A percentile compares a stretch with the other conserved stretches of the same genome.
Evolutionary conservation across 2,797 vertebrate species (phyloP).

Genomic region (Crenuchus spilurus): DNA sequence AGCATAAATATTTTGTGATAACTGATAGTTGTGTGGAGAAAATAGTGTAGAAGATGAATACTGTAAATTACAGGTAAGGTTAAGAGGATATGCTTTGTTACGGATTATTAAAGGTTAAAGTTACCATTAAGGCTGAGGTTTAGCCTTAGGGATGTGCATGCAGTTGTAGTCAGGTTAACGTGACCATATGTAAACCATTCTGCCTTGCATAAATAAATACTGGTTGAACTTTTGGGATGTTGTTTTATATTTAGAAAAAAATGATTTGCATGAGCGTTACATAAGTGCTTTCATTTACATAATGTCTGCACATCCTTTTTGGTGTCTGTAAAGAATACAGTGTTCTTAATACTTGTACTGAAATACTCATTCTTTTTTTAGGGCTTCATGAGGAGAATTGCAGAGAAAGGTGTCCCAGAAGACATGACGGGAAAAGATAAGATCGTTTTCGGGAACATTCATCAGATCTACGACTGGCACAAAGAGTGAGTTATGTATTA

Average conservation of each 20-base stretch:
- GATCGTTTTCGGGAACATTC: slow-evolving; percentile 97
- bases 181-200: neutral
- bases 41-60: no score
- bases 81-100: no score
- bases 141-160: neutral
- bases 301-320: neutral
- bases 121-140: no score
- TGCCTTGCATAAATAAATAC: neutral
- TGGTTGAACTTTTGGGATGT: neutral
- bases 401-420: slow-evolving; percentile 92
- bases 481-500: slow-evolving; percentile 84
- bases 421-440: slow-evolving; percentile 98
- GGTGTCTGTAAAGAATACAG: neutral
- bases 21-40: no score
- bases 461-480: slow-evolving; percentile 99
- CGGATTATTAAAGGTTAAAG: no score
- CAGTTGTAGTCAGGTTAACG: neutral
- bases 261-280: slow-evolving; percentile 2
- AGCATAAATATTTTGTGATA: no score
- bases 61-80: no score
- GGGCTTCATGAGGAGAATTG: slow-evolving; percentile 93
- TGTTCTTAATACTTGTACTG: neutral
- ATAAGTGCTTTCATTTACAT: neutral
- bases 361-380: slow-evolving; percentile 56
- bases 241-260: neutral